Percentiles rank a stretch among this genome's conserved stretches.
Conservation (phyloP, 2,113 vertebrate species). For the Rhizomys pruinosus region DNA sequence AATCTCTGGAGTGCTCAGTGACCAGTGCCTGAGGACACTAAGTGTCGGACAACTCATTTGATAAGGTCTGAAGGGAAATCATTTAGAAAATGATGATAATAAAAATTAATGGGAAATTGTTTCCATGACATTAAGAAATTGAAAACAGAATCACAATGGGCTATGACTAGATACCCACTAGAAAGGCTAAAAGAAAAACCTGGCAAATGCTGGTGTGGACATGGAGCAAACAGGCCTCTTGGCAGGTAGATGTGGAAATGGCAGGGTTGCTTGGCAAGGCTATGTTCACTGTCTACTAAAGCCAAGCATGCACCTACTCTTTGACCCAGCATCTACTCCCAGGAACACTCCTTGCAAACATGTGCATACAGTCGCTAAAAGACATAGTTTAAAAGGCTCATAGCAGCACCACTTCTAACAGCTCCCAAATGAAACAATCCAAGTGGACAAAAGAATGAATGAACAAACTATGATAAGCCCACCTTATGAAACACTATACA, state of each 20-base stretch:
- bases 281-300: neutral
- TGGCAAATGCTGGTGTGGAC: neutral
- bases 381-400: neutral
- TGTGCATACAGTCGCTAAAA: neutral
- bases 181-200: neutral
- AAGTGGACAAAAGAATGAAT: slow-evolving; percentile 30
- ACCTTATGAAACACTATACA: neutral
- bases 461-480: neutral
- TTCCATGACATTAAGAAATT: slow-evolving; percentile 37
- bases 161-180: neutral
- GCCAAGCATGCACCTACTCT: too few species aligned
- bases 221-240: neutral
- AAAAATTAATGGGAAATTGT: neutral
- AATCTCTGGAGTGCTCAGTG: neutral
- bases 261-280: neutral
- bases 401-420: neutral
- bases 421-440: neutral
- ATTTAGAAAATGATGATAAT: slow-evolving; percentile 33
- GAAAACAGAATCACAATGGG: neutral
- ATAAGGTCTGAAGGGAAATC: slow-evolving; percentile 1
- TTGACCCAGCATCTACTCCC: neutral
- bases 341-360: neutral
- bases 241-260: neutral
- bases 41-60: neutral
- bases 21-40: neutral